Base-by-base conservation (phyloP, 2,888 invertebrate species). In the Mesorhabditis belari region DNA sequence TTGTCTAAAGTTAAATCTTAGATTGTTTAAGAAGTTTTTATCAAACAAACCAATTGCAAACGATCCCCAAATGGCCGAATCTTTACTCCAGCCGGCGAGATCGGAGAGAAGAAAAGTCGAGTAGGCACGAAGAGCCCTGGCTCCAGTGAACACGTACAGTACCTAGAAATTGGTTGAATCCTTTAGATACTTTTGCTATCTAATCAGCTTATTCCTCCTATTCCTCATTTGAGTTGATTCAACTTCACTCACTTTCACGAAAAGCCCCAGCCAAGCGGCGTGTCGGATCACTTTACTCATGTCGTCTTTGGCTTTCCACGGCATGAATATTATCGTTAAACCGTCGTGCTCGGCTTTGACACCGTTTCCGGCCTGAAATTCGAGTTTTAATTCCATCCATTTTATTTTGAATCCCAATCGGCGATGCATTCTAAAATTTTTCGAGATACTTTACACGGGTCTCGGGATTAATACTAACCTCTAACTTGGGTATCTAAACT, bases 131-230 rank as follows among this genome's bases (percentile, higher is more conserved):
- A 72, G 64, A 21, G 63, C 65, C 0, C 71, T 60, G 5, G 71
- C 71, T 29, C 71, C 71, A 12, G 70, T 72, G 68, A 70, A 70
- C 9, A 72, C 71, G 55, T 70, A 72, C n/a, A 66, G 69, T 21
- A 72, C 67, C 58, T 61, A 50, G 23, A 26, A 49, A 9, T 5
- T 5, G 6, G 35, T 12, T 12, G 17, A 35, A 12, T 35, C 6
- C 9, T 35, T 12, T 35, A 35, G 17, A 17, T 12, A 17, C 35
- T 12, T 12, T 9, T 9, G 35, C 9, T 35, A 12, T 17, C 9
- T 12, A 17, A 35, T 17, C 9, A 17, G 35, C 35, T 12, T 17
- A 12, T 17, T 17, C 9, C 35, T 35, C 35, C 35, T 35, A 9
- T 17, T 17, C 9, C 35, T 35, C 35, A 35, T 35, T 35, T 17